Percentiles rank a stretch among this genome's conserved stretches.
Conservation (phyloP, 1,140 invertebrate species). For the Ips nitidus region DNA sequence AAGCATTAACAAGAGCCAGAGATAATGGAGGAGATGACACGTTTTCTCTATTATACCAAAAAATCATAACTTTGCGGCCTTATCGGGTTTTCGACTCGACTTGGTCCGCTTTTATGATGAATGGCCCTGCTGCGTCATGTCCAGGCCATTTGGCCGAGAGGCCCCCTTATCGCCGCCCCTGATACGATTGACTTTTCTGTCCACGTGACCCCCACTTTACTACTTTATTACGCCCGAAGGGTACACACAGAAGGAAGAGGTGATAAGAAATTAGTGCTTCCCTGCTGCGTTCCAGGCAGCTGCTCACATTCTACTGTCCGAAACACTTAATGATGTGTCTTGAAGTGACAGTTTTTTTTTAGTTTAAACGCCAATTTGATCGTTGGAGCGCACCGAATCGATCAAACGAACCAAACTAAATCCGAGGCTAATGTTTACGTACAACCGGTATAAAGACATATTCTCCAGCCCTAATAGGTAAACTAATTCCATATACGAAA, state of each 20-base stretch:
- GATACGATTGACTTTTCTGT: slow-evolving; percentile 29
- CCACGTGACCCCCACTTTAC: slow-evolving; percentile 7
- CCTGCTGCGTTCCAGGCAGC: background rate
- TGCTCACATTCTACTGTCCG: no score
- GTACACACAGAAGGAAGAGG: no score
- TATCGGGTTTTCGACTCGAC: slow-evolving; percentile 34
- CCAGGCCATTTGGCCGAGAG: slow-evolving; percentile 30
- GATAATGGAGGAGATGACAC: no score
- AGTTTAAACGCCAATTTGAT: no score
- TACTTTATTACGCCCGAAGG: no score
- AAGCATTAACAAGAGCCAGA: no score
- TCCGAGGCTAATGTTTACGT: slow-evolving; percentile 24
- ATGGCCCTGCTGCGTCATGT: slow-evolving; percentile 35
- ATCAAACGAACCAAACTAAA: slow-evolving; percentile 24
- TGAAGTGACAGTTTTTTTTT: no score
- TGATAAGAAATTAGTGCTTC: background rate
- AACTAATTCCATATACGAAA: slow-evolving; percentile 28
- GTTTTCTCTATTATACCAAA: slow-evolving; percentile 28
- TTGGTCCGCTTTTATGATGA: slow-evolving; percentile 32
- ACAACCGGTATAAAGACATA: slow-evolving; percentile 25
- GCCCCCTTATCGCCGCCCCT: slow-evolving; percentile 13
- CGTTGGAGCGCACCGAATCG: slow-evolving; percentile 1
- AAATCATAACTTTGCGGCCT: slow-evolving; percentile 27
- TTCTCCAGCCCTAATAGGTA: slow-evolving; percentile 26
- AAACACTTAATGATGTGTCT: no score